Percentiles rank a stretch among this genome's conserved stretches.
phyloP scores from a whole-genome alignment of 2,797 vertebrate genomes.

The Lacerta agilis region DNA sequence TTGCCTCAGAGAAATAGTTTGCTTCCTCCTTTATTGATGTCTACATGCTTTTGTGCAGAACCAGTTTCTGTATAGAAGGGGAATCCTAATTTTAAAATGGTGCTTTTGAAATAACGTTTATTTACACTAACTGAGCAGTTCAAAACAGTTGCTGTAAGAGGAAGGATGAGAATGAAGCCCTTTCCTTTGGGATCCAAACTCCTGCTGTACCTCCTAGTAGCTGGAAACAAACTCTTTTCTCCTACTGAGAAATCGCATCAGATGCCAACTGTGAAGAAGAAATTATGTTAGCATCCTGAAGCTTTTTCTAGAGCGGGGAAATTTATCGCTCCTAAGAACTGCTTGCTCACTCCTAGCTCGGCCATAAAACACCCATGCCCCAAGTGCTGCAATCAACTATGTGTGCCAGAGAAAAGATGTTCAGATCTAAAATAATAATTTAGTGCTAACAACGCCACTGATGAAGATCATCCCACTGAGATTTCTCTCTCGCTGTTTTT shows the following conservation, averaged over 20 bases:
- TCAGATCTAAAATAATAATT: background rate
- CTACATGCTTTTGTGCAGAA: background rate
- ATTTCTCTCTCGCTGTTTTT: background rate
- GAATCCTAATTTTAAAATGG: background rate
- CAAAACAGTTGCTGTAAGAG: background rate
- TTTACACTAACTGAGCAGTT: background rate
- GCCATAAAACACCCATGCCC: conserved; percentile 12
- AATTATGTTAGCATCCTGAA: conserved; percentile 17
- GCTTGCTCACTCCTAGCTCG: conserved; percentile 14
- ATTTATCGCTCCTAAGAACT: background rate
- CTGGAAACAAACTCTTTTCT: background rate
- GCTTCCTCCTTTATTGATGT: background rate
- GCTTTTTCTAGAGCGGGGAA: background rate
- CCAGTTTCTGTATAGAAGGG: background rate
- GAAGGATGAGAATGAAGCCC: background rate
- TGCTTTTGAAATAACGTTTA: background rate
- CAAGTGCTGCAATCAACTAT: background rate
- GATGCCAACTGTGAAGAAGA: conserved; percentile 1
- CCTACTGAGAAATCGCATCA: background rate
- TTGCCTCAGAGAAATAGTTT: background rate
- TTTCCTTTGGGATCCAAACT: background rate
- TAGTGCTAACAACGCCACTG: background rate
- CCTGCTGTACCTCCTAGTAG: background rate
- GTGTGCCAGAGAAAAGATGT: background rate
- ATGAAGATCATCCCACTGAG: background rate